Base-by-base conservation (phyloP, 1,140 invertebrate species). In the Brachionus rotundiformis region DNA sequence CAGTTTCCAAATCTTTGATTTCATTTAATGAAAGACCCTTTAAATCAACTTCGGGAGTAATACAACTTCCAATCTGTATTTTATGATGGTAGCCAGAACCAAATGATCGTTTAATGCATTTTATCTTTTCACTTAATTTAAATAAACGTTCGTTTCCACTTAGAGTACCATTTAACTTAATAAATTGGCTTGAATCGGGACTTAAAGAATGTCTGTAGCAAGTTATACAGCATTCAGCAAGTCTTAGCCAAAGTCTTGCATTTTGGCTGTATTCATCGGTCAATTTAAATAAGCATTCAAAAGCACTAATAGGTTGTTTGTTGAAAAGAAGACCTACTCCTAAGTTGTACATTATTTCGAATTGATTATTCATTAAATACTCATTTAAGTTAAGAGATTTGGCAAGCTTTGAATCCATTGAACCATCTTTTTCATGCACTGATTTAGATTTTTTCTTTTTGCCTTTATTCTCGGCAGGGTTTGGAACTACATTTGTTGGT, bases 261-360 rank as follows among this genome's bases (percentile, higher is more conserved):
- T 96, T 96, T 83, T 92, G 93, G 79, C 93, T 93, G 84, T 94
- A 94, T 65, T 92, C 91, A 83, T 94, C 92, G 0, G 94, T 91
- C 25, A 93, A 93, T 87, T 94, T 92, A n/a, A 93, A 92, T 6
- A 98, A 91, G 88, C 93, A 95, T 85, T 95, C 93, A 88, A 98
- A 97, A 1, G 96, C 95, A 84, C 92, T 91, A 81, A 91, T 89
- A 1, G 93, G 90, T 84, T 93, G 91, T 54, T 92, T 92, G 44
- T 93, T 91, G 85, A 94, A 92, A 25, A 98, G 89, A 82, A 95
- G 89, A 65, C 93, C 91, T 33, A 97, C 90, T 10, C 95, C 96
- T 83, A 97, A 90, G 89, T 96, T 98, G 85, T 95, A 96, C 85
- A 96, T 91, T 77, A 97, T 90, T 85, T 95, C 92, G 82, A 93